Base-by-base conservation (phyloP, 2,113 vertebrate genomes). In the Cyanoderma ruficeps region DNA sequence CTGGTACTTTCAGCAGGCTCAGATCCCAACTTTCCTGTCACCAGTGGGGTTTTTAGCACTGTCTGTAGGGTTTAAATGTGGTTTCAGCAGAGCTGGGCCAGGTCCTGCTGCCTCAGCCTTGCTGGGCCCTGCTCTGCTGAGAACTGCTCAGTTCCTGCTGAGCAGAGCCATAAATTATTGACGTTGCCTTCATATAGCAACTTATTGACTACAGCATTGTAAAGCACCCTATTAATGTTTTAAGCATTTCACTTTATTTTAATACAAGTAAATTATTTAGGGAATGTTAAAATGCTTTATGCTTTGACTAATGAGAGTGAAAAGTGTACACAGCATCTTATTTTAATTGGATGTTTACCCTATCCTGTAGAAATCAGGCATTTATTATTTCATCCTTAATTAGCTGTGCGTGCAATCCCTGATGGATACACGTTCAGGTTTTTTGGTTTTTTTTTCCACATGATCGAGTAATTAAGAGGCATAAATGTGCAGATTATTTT, bases 231-330 rank as follows among this genome's bases (percentile, higher is more conserved):
- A 97, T 98, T 97, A 98, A 97, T 96, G 96, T 97, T 98, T 98
- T 95, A 98, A 98, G 94, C 81, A 71, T 97, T 96, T 98, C 87
- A 75, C 96, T 98, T 98, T 97, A 98, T 98, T 98, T 98, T 97
- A 97, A 97, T 94, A 96, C 75, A 63, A 97, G 95, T 98, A 96
- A 98, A 98, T 98, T 97, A 98, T 98, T 98, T 97, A 98, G 87
- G 95, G 91, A 96, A 97, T 33, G 83, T 88, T 97, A 93, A 98
- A 96, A 97, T 97, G 92, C 71, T 97, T 98, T 97, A 96, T 97
- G 93, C 90, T 96, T 97, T 97, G 97, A 97, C 96, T 98, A 97
- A 98, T 97, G 96, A 97, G 95, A 91, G 94, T 63, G 80, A 94
- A 96, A 97, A 96, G 65, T 65, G 46, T 97, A 80, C 61, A 47